Evolutionary conservation across 64 coral and sea anemone genomes (phyloP), one percentile per base, ranked within the genome.

Genomic region (Catalaphyllia jardinei): DNA sequence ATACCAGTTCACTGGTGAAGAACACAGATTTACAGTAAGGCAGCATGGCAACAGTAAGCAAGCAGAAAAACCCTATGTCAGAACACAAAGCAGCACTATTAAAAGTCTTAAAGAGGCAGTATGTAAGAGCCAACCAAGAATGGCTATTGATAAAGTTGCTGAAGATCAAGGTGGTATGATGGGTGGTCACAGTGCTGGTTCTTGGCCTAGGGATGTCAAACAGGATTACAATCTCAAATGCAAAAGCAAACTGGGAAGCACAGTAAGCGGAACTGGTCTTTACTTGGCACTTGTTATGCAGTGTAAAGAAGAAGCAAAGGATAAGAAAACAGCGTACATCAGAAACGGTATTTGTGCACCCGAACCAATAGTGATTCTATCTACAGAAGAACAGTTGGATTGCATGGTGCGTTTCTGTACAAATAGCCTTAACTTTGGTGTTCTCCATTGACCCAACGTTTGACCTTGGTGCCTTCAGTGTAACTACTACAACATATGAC

Each of bases 381-480:
- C 72, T 74, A 74, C 72, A 39, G 72, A 74, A 74, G 72, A 74
- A 74, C 72, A 74, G 29, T 35, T 33, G 72, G 72, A 74, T 33
- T 74, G 72, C 72, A 74, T 74, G 72, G 72, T 74, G 72, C 29
- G 31, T 74, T 74, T 74, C 72, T 74, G 72, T 74, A 74, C 72
- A 74, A 33, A 74, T 74, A 30, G 29, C 29, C 29, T 33, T 15
- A 74, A 35, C 29, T 74, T 74, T 74, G 18, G 72, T 74, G 52
- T 54, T 54, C 52, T 54, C 52, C 13, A 54, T 54, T 10, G 8
- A 54, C 52, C 52, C 52, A 54, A 54, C 52, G 52, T 35, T 82
- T 83, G 79, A 91, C 67, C 62, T 91, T 18, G 71, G 79, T 8
- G 2, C 78, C 15, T 84, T 83, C 19, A n/a, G 46, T 72, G 76